Evolutionary conservation across 2,113 vertebrate genomes (phyloP).

Genomic region (Danio rerio): DNA sequence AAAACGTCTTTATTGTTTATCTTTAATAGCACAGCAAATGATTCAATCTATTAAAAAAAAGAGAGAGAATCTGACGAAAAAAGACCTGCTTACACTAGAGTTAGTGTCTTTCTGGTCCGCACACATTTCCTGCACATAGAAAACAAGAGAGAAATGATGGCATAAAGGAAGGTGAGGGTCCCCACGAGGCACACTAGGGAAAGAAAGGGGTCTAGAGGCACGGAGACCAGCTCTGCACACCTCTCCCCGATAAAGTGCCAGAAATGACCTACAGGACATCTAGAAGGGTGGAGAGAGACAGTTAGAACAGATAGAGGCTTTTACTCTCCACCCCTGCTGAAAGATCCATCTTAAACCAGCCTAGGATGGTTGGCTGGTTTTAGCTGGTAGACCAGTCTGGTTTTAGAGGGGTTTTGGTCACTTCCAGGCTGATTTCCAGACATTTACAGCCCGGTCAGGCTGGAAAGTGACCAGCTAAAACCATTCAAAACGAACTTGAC

Average conservation of each 20-base stretch:
- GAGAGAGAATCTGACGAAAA: slow-evolving; percentile 58
- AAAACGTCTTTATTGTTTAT: neutral
- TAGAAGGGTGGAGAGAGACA: slow-evolving; percentile 65
- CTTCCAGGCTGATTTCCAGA: too few relatives aligned
- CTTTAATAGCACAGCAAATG: slow-evolving; percentile 18
- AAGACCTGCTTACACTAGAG: slow-evolving; percentile 72
- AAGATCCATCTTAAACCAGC: too few relatives aligned
- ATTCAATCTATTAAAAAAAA: neutral
- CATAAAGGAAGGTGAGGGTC: slow-evolving; percentile 68
- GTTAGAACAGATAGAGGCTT: slow-evolving; percentile 49
- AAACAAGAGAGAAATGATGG: slow-evolving; percentile 70
- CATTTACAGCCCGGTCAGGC: too few relatives aligned
- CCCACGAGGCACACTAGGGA: slow-evolving; percentile 65
- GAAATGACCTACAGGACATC: slow-evolving; percentile 72
- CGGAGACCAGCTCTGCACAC: slow-evolving; percentile 71
- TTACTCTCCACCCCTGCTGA: too few relatives aligned
- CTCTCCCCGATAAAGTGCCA: slow-evolving; percentile 68
- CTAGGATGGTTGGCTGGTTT: too few relatives aligned
- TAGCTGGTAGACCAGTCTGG: too few relatives aligned
- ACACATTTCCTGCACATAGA: slow-evolving; percentile 71
- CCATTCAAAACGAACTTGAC: too few relatives aligned
- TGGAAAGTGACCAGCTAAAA: too few relatives aligned
- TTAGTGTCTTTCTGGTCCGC: slow-evolving; percentile 69
- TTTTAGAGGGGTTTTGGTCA: too few relatives aligned
- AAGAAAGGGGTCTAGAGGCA: slow-evolving; percentile 69